Conservation (phyloP, 2,888 invertebrate genomes). For the Sphaerophoria rueppellii region DNA sequence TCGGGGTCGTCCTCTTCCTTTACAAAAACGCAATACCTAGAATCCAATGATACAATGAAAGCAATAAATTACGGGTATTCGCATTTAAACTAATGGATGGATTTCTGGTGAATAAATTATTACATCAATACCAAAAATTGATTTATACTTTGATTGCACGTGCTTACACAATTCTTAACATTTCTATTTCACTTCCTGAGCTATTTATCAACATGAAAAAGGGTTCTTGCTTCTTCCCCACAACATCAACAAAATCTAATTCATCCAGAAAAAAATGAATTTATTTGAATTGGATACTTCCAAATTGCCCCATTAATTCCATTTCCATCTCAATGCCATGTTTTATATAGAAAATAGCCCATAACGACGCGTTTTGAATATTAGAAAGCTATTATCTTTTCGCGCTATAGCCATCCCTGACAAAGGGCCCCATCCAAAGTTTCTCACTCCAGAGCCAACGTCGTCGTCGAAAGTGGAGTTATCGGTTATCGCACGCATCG, state of each 20-base stretch:
- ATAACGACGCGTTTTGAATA: slow-evolving; percentile 66
- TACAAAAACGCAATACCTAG: no score
- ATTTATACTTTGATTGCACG: slow-evolving; percentile 24
- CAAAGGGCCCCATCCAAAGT: neutral
- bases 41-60: no score
- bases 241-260: neutral
- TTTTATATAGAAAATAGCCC: slow-evolving; percentile 43
- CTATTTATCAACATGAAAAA: slow-evolving; percentile 24
- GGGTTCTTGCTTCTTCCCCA: neutral
- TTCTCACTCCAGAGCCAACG: slow-evolving; percentile 2
- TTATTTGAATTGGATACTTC: slow-evolving; percentile 45
- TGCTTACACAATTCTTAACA: neutral
- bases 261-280: slow-evolving; percentile 18
- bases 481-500: neutral
- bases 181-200: neutral
- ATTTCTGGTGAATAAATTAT: slow-evolving; percentile 13
- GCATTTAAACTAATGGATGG: neutral
- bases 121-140: slow-evolving; percentile 13
- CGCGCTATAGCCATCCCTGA: slow-evolving; percentile 11
- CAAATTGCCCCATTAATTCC: slow-evolving; percentile 65
- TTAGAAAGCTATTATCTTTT: slow-evolving; percentile 64
- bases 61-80: no score
- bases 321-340: slow-evolving; percentile 11
- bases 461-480: neutral
- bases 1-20: no score